phyloP scores from a whole-genome alignment of 2,797 vertebrate species.

The Thalassophryne amazonica region DNA sequence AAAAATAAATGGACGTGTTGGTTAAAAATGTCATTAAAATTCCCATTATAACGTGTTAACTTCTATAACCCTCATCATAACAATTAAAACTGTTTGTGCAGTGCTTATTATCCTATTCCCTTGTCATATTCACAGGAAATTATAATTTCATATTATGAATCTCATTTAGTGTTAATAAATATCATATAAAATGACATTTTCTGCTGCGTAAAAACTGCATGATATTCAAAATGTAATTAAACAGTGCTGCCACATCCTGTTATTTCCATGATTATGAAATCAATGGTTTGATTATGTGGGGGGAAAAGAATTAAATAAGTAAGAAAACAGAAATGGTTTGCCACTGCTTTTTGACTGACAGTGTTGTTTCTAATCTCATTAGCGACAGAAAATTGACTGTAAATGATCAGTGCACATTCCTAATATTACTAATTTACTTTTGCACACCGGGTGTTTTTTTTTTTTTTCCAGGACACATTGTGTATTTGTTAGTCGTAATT shows the following conservation, averaged over 20 bases:
- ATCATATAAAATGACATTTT: constrained; percentile 68
- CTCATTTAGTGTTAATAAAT: constrained; percentile 68
- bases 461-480: constrained; percentile 46
- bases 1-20: not conserved
- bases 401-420: constrained; percentile 73
- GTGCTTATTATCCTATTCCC: constrained; percentile 48
- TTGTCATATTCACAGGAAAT: constrained; percentile 41
- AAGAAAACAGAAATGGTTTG: constrained; percentile 68
- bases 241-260: constrained; percentile 62
- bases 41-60: constrained; percentile 22
- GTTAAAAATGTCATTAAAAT: constrained; percentile 21
- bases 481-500: constrained; percentile 64
- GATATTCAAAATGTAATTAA: constrained; percentile 78
- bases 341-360: constrained; percentile 73
- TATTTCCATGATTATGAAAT: constrained; percentile 75
- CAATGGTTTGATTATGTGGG: constrained; percentile 55
- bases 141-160: constrained; percentile 58
- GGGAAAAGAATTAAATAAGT: constrained; percentile 44
- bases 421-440: constrained; percentile 74
- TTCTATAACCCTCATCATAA: constrained; percentile 28
- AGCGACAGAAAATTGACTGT: constrained; percentile 76
- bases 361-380: constrained; percentile 78
- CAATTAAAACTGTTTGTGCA: constrained; percentile 48
- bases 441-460: constrained; percentile 43
- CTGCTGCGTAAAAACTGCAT: constrained; percentile 56